phyloP scores from a whole-genome alignment of 2,113 vertebrate species.

The Stercorarius parasiticus region DNA sequence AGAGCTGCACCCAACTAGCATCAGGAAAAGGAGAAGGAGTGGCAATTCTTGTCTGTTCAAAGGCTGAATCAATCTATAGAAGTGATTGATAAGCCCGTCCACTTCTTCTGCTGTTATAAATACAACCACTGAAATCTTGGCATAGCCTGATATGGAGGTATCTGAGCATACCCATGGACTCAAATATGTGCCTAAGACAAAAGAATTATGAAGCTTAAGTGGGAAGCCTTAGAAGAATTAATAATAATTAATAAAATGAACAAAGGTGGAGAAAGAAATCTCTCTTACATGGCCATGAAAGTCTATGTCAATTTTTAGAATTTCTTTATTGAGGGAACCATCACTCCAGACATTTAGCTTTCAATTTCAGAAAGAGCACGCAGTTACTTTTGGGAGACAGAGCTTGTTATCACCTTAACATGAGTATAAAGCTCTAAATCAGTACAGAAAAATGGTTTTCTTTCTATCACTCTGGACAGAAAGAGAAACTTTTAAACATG shows the following conservation, averaged over 20 bases:
- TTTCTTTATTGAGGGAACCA: not conserved
- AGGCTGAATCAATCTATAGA: not conserved
- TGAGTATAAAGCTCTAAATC: constrained; percentile 3
- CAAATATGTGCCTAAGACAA: not conserved
- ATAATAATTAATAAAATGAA: not conserved
- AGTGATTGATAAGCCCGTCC: not conserved
- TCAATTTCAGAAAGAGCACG: not conserved
- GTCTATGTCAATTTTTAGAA: constrained; percentile 6
- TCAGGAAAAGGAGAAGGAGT: not conserved
- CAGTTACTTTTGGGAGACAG: not conserved
- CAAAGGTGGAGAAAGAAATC: not conserved
- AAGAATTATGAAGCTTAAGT: not conserved
- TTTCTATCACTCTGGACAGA: not conserved
- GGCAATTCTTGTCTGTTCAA: not conserved
- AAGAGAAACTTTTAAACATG: not conserved
- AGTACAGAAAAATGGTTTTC: not conserved
- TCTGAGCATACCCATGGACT: not conserved
- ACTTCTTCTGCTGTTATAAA: not conserved
- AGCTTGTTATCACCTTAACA: not conserved
- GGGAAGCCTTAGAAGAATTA: not conserved
- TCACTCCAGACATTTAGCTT: not conserved
- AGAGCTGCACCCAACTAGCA: not conserved
- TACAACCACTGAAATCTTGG: not conserved
- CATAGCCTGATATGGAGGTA: not conserved
- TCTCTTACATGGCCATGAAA: constrained; percentile 11